Conservation (phyloP, 2,888 invertebrate species). For the Hydraecia micacea region DNA sequence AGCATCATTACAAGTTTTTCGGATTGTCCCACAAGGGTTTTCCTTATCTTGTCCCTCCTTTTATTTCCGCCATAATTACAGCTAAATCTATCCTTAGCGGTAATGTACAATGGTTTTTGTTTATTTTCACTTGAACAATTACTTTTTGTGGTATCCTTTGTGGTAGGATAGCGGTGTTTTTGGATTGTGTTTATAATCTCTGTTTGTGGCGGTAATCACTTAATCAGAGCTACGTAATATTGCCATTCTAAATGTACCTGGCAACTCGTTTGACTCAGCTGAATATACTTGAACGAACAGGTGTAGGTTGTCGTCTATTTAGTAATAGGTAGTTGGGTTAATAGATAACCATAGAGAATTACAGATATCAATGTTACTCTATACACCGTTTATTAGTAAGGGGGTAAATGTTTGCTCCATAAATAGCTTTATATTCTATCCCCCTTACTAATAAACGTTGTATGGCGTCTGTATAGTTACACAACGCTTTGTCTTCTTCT, state of each 20-base stretch:
- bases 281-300: background rate
- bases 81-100: constrained; percentile 60
- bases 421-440: too few relatives aligned
- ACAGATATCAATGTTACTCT: background rate
- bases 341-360: background rate
- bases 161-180: constrained; percentile 11
- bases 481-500: too few relatives aligned
- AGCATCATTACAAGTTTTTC: constrained; percentile 65
- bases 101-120: constrained; percentile 66
- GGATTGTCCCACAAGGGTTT: constrained; percentile 64
- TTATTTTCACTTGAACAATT: constrained; percentile 65
- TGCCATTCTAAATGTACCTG: background rate
- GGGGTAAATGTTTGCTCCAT: too few relatives aligned
- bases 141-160: constrained; percentile 57
- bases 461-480: too few relatives aligned
- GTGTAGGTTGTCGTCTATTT: background rate
- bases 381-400: too few relatives aligned
- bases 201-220: constrained; percentile 22
- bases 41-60: constrained; percentile 60
- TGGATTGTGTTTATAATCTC: constrained; percentile 26
- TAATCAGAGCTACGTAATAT: constrained; percentile 24
- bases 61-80: constrained; percentile 64
- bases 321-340: background rate
- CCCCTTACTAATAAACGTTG: too few relatives aligned
- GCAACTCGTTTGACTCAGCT: too few relatives aligned